These are phyloP conservation scores for Craseonycteris thonglongyai DNA, from an alignment of 2,113 vertebrate genomes.

Conservation along the genomic window DNA sequence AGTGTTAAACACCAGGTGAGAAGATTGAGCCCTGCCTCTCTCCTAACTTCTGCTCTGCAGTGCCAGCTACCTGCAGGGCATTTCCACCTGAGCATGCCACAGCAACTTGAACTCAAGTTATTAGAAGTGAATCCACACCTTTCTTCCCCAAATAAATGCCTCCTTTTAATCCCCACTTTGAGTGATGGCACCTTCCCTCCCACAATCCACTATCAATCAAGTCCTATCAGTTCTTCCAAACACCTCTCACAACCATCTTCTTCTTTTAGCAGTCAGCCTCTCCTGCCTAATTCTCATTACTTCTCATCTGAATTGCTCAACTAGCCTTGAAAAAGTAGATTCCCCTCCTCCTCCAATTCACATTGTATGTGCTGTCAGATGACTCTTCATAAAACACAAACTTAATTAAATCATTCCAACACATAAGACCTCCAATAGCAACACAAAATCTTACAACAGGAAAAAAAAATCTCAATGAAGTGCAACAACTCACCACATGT, in stretches of 20 bases:
- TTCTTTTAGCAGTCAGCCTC: neutral
- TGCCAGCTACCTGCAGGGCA: neutral
- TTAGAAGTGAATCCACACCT: neutral
- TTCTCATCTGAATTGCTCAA: neutral
- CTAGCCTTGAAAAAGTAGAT: neutral
- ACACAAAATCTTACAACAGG: neutral
- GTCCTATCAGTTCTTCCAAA: neutral
- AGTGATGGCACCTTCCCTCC: neutral
- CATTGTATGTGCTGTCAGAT: neutral
- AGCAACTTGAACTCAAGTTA: neutral
- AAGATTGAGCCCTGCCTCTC: neutral
- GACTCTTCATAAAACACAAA: neutral
- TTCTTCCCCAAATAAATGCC: neutral
- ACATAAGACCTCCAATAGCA: neutral
- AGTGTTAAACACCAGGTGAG: neutral
- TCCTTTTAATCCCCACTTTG: neutral
- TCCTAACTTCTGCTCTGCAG: neutral
- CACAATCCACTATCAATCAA: neutral
- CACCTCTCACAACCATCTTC: neutral
- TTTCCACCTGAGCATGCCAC: neutral
- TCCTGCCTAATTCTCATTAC: neutral
- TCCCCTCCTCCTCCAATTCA: neutral
- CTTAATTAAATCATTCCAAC: neutral
- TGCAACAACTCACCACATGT: neutral
- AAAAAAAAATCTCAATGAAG: neutral